Base-by-base conservation (phyloP, 1,140 invertebrate genomes). In the Charaxes varanes region DNA sequence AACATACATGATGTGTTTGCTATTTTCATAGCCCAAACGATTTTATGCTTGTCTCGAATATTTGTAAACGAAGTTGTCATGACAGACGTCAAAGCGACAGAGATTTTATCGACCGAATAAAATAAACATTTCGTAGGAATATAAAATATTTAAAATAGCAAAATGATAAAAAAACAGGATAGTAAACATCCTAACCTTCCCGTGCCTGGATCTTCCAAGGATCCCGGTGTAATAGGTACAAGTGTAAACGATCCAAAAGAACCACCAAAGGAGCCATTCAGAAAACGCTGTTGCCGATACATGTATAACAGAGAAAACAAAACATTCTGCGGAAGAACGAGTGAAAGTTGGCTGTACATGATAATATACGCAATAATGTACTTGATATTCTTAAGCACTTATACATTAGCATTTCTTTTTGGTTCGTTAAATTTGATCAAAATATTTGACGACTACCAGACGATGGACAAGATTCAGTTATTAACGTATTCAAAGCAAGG, bases 311-410 rank as follows among this genome's bases (percentile, higher is more conserved):
- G 33, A 49, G 41, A 77, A 23, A 53, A 53, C 0, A 59, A 61
- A 16, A 38, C 51, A 8, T 60, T 57, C 22, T 74, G 69, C 36
- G 66, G 50, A 1, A 57, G 73, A 52, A 61, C 60, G 10, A 59
- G 58, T 10, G 35, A 40, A 15, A 71, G 60, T 41, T 81, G 77
- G 77, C 2, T 63, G 0, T 51, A 24, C 4, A 72, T 81, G 6
- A 17, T 63, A 3, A 6, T 16, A n/a, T 81, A 81, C 23, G 58
- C 65, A 2, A 43, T 77, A 4, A 60, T 81, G 37, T 82, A 82
- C 19, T 23, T 77, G 4, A 48, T 73, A 23, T 79, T 79, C 22
- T 32, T 82, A 14, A 33, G 33, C 2, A 69, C 72, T 4, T 82
- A 64, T 13, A 76, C 62, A 2, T 35, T 82, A 35, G 35, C 76